Evolutionary conservation across 1,140 invertebrate genomes (phyloP), one percentile per base, ranked within the genome.

Genomic region (Notospermus geniculatus): DNA sequence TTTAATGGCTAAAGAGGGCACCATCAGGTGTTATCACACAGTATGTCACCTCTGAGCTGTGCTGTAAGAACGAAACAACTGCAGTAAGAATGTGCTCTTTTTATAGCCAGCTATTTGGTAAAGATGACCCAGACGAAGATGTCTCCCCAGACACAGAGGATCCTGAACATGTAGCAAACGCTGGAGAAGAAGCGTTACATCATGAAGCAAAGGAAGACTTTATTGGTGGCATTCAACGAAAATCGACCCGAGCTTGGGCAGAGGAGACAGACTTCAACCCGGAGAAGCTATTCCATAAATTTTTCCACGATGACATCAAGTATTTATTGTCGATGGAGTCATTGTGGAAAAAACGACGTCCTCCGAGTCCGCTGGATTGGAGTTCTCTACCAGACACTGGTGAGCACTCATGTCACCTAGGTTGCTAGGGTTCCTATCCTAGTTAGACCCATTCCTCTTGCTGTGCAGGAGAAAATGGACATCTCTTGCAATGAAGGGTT

Each of bases 101-200:
- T 72, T 70, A 0, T 72, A 94, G 91, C 84, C 97, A 99, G 83
- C 83, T 99, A 2, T 99, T 98, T 86, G 97, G 97, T 1, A 93
- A 98, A 83, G 89, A 97, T 83, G 81, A 82, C 59, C 78, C 78
- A 32, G 95, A 99, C 84, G 91, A 99, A 79, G 96, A 98, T 83
- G 96, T 99, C 0, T 97, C 95, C 22, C 97, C 97, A 1, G 96
- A 99, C 77, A 90, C 92, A 19, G 91, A 90, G 62, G 95, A 98
- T 83, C 93, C 94, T 54, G 93, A 98, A 82, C 84, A 45, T 62
- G n/a, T 63, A 85, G 85, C 80, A 68, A 79, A 83, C 58, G 84
- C 85, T 59, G 86, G 84, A 1, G 66, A 84, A 67, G 68, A 59
- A 30, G 86, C 86, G 19, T 64, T 86, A 27, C 72, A 82, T 17